Conservation (phyloP, 64 coral and sea anemone species). For the Dendrophyllia cribrosa region DNA sequence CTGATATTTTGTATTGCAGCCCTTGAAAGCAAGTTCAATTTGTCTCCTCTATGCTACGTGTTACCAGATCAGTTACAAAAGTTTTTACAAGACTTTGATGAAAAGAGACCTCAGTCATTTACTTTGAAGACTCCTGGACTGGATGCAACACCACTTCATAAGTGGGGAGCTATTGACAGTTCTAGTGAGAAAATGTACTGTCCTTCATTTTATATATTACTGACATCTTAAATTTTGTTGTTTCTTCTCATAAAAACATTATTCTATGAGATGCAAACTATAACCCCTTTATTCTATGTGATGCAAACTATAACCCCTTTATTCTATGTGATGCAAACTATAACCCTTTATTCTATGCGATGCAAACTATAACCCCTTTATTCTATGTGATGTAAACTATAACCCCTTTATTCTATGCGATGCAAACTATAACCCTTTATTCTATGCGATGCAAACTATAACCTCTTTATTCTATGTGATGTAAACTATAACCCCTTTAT, state of each 20-base stretch:
- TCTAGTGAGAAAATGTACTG: not conserved
- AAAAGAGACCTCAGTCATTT: not conserved
- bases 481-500: too few species aligned
- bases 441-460: too few species aligned
- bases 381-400: too few species aligned
- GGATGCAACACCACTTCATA: not conserved
- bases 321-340: too few species aligned
- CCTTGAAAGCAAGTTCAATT: not conserved
- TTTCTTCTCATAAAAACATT: not conserved
- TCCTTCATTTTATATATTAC: not conserved
- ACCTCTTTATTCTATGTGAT: too few species aligned
- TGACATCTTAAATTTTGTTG: not conserved
- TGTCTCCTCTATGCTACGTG: conserved; percentile 26
- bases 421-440: too few species aligned
- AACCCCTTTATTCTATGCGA: too few species aligned
- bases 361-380: too few species aligned
- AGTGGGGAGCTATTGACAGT: not conserved
- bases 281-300: too few species aligned
- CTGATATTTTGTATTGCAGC: conserved; percentile 40
- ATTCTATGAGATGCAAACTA: too few species aligned
- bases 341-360: too few species aligned
- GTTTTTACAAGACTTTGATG: conserved; percentile 1
- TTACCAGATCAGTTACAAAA: conserved; percentile 24
- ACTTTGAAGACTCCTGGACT: conserved; percentile 22
- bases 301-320: too few species aligned